Percentiles rank a stretch among this genome's conserved stretches.
Conservation (phyloP, 2,797 vertebrate genomes). For the Spondyliosoma cantharus region DNA sequence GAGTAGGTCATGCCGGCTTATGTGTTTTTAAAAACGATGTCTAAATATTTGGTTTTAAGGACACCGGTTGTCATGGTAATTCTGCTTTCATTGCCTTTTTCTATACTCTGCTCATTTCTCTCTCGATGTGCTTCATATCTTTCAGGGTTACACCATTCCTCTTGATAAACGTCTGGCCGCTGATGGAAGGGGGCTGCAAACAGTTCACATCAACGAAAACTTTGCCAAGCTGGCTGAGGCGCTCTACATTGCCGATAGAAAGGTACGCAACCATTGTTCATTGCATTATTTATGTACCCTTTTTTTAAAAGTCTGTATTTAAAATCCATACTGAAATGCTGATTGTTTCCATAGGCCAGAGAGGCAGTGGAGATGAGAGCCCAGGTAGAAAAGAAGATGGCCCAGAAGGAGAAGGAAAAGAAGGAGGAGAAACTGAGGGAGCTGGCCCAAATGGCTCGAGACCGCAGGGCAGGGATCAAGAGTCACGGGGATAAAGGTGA, state of each 20-base stretch:
- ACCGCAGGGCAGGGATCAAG: slow-evolving; percentile 98
- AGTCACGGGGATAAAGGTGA: slow-evolving; percentile 96
- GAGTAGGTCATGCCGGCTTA: neutral
- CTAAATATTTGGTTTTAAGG: neutral
- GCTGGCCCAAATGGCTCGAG: slow-evolving; percentile 95
- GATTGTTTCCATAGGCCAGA: slow-evolving; percentile 86
- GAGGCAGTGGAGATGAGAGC: slow-evolving; percentile 99
- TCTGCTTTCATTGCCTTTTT: neutral
- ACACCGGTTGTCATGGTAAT: neutral
- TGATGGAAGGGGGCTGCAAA: slow-evolving; percentile 95
- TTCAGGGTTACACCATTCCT: slow-evolving; percentile 97
- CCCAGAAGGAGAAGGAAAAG: slow-evolving; percentile 98
- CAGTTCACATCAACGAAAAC: slow-evolving; percentile 98
- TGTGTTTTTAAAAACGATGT: neutral
- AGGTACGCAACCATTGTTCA: slow-evolving; percentile 79
- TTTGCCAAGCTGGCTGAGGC: slow-evolving; percentile 98
- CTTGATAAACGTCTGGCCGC: slow-evolving; percentile 97
- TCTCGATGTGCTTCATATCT: neutral
- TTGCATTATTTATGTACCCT: neutral
- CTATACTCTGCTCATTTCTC: neutral
- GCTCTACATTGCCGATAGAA: slow-evolving; percentile 97
- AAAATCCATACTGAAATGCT: neutral
- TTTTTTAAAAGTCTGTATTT: neutral
- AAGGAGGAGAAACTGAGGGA: slow-evolving; percentile 97
- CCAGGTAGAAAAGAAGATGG: slow-evolving; percentile 99